These are phyloP conservation scores for Musca vetustissima DNA, from an alignment of 1,140 invertebrate genomes.

Conservation along the genomic window DNA sequence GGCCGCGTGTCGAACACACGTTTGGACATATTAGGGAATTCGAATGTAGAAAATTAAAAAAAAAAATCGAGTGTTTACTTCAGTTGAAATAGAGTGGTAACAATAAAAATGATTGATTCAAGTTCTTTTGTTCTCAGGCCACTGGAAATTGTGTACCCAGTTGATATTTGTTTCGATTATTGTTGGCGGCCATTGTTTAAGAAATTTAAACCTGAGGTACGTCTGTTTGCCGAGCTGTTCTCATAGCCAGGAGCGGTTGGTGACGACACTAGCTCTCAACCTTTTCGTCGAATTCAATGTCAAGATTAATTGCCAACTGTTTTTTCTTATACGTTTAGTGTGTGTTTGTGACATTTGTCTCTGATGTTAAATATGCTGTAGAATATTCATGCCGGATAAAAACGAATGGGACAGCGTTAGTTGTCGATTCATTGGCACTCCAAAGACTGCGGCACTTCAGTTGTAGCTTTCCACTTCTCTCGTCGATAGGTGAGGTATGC, in stretches of 20 bases:
- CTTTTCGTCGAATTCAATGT: conserved; percentile 12
- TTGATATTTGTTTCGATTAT: too few relatives aligned
- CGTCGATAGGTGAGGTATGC: background rate
- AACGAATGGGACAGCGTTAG: background rate
- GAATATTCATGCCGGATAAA: background rate
- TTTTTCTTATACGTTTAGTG: background rate
- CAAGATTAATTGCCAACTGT: conserved; percentile 24
- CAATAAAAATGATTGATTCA: too few relatives aligned
- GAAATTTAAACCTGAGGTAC: too few relatives aligned
- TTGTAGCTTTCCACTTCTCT: background rate
- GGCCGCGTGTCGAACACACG: conserved; percentile 17
- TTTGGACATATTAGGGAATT: background rate
- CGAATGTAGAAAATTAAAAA: too few relatives aligned
- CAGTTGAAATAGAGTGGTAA: too few relatives aligned
- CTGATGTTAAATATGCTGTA: background rate
- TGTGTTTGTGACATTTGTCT: conserved; percentile 4
- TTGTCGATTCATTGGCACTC: conserved; percentile 16
- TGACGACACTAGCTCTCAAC: background rate
- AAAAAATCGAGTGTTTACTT: too few relatives aligned
- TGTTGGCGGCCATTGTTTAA: too few relatives aligned
- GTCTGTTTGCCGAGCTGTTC: too few relatives aligned
- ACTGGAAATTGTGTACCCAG: too few relatives aligned
- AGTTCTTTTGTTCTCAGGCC: too few relatives aligned
- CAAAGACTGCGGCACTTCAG: background rate
- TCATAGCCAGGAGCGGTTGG: background rate